These are phyloP conservation scores for Chaetops frenatus DNA, from an alignment of 2,113 vertebrate genomes.

Conservation along the genomic window DNA sequence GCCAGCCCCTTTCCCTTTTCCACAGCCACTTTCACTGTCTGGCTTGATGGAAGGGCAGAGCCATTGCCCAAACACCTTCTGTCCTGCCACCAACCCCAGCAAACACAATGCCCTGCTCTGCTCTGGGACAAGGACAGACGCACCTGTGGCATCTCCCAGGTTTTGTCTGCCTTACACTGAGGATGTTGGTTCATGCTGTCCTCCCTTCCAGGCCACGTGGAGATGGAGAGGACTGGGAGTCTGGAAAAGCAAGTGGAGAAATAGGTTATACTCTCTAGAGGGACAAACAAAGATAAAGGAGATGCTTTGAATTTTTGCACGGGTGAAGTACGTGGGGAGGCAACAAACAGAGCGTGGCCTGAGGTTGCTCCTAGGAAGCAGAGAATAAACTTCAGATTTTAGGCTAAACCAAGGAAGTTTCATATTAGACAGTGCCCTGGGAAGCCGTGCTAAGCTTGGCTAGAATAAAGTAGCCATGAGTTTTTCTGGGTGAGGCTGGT, in stretches of 20 bases:
- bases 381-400: not conserved
- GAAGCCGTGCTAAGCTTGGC: not conserved
- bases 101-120: no score
- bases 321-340: not conserved
- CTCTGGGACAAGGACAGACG: not conserved
- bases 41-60: not conserved
- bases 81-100: not conserved
- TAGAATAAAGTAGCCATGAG: not conserved
- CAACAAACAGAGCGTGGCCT: not conserved
- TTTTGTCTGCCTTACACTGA: accelerated
- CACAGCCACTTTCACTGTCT: not conserved
- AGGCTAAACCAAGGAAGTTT: not conserved
- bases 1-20: not conserved
- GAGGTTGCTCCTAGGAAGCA: not conserved
- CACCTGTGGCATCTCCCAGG: accelerated
- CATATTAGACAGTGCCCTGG: not conserved
- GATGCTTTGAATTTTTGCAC: conserved; percentile 1
- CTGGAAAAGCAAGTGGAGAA: not conserved
- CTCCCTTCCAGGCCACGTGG: not conserved
- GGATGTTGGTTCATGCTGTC: not conserved
- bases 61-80: not conserved
- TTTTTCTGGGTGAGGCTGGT: not conserved
- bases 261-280: not conserved
- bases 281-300: conserved; percentile 1
- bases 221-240: not conserved